These are phyloP conservation scores for Pica pica DNA, from an alignment of 2,113 vertebrate species.

Conservation along the genomic window DNA sequence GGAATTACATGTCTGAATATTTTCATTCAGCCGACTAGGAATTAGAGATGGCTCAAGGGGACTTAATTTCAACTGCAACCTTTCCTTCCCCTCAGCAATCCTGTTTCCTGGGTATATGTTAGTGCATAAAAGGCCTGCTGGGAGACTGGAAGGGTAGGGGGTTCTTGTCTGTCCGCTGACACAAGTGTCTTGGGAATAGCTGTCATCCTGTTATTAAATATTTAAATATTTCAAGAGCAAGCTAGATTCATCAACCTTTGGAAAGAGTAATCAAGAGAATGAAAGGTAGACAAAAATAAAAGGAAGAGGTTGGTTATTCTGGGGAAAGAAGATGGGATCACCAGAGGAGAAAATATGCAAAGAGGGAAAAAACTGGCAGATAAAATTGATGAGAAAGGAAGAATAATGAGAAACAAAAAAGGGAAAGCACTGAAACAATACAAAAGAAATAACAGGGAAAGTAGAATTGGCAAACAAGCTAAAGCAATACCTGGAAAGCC, in stretches of 20 bases:
- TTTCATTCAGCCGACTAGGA: conserved; percentile 46
- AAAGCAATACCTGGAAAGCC: neutral
- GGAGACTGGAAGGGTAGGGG: conserved; percentile 61
- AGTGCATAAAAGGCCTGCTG: conserved; percentile 65
- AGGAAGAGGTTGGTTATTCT: conserved; percentile 24
- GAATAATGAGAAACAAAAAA: conserved; percentile 15
- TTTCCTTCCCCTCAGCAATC: conserved; percentile 57
- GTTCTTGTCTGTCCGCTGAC: conserved; percentile 61
- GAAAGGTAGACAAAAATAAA: conserved; percentile 62
- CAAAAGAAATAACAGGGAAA: neutral
- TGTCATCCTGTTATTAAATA: conserved; percentile 69
- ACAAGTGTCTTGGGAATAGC: conserved; percentile 57
- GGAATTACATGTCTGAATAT: conserved; percentile 52
- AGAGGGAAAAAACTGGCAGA: conserved; percentile 11
- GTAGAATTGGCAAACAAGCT: neutral
- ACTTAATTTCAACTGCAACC: conserved; percentile 63
- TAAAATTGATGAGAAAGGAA: conserved; percentile 41
- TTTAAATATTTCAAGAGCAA: conserved; percentile 70
- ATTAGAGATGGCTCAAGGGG: conserved; percentile 59
- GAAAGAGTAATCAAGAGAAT: conserved; percentile 65
- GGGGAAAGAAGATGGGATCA: conserved; percentile 19
- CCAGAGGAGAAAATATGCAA: conserved; percentile 45
- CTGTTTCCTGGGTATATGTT: conserved; percentile 39
- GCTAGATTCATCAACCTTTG: conserved; percentile 64
- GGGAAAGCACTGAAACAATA: conserved; percentile 10